These are phyloP conservation scores for Cecropterus lyciades DNA, from an alignment of 1,140 invertebrate genomes.

Conservation along the genomic window DNA sequence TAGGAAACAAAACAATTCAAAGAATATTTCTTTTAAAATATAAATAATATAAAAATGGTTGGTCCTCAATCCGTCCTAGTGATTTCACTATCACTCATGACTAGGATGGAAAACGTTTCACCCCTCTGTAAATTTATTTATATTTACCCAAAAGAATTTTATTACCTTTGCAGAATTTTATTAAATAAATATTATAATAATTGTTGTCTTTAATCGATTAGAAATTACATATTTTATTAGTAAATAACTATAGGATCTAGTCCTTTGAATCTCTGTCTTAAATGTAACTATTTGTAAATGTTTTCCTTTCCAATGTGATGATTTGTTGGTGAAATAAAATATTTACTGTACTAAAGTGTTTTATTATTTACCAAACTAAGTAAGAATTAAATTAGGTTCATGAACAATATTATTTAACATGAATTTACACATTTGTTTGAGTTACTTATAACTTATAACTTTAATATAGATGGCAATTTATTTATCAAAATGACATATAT, in stretches of 20 bases:
- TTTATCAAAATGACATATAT: no score
- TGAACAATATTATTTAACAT: no score
- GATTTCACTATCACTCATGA: no score
- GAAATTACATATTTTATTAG: conserved; percentile 21
- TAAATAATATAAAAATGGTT: no score
- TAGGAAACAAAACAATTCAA: no score
- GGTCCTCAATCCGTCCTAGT: conserved; percentile 46
- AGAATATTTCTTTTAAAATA: no score
- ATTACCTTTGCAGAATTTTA: conserved; percentile 3
- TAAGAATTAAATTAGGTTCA: no score
- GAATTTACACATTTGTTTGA: no score
- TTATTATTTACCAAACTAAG: conserved; percentile 38
- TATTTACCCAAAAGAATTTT: conserved; percentile 6
- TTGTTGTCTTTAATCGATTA: conserved; percentile 13
- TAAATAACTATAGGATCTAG: conserved; percentile 42
- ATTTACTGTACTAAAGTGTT: conserved; percentile 54
- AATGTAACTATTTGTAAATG: conserved; percentile 38
- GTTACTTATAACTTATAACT: no score
- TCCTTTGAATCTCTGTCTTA: conserved; percentile 59
- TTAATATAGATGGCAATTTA: no score
- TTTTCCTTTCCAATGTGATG: conserved; percentile 53
- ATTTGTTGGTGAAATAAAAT: conserved; percentile 72
- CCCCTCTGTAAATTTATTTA: conserved; percentile 4
- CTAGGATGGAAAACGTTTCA: conserved; percentile 21
- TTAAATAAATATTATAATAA: conserved; percentile 1